Base-by-base conservation (phyloP, 2,797 vertebrate genomes). In the Sparus aurata region DNA sequence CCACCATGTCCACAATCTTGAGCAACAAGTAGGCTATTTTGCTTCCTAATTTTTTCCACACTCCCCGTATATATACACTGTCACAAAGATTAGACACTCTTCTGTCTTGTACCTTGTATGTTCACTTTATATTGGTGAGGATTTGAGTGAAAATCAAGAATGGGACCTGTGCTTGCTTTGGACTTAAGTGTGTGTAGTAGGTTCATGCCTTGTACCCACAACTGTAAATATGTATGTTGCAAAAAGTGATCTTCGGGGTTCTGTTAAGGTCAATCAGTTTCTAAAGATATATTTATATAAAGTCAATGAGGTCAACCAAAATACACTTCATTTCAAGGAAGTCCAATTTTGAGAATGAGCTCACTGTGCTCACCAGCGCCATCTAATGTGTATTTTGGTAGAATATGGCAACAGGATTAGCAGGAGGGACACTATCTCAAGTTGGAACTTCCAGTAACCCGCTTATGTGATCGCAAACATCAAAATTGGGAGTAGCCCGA, bases 361-460 rank as follows among this genome's bases (percentile, higher is more conserved):
- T 46, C 43, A 20, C 0, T 38, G 16, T 25, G 60, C 76, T 75
- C 74, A 27, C 41, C 77, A 77, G 10, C 52, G 69, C 80, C 66
- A 62, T 20, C 85, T 22, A 69, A 1, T 53, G 78, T 23, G 16
- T 52, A 27, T 69, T 75, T 59, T 59, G 23, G 52, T 17, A 18
- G 0, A 65, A 5, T 34, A 15, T 9, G 1, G 59, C 46, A 20
- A 30, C n/a, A 58, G 45, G 53, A 71, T 41, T 67, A 18, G 27
- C 25, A 53, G 12, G 16, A 47, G 10, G 18, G 20, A n/a, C 30
- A 53, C 12, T 11, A 23, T 15, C 22, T 60, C 3, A 67, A 59
- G 50, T 50, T 22, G 17, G 8, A 8, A 13, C 16, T 3, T 34
- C 22, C 20, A 45, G 15, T 3, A 0, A 13, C 8, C 54, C 38